phyloP scores from a whole-genome alignment of 2,113 vertebrate genomes.

The Paratilapia polleni region DNA sequence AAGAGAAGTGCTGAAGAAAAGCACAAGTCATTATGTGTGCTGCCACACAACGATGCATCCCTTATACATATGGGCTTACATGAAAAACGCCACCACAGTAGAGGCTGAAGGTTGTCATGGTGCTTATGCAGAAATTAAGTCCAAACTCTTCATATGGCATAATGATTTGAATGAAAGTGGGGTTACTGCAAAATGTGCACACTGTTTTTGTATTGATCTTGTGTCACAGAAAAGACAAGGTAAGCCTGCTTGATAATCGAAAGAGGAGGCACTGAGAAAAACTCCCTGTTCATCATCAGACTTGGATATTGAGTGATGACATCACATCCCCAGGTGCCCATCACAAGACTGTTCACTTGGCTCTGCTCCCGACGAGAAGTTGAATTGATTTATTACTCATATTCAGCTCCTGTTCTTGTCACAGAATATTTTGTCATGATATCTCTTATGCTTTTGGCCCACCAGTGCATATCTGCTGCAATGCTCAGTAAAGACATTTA shows the following conservation, averaged over 20 bases:
- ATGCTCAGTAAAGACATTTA: neutral
- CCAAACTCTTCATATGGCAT: constrained; percentile 29
- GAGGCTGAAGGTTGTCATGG: constrained; percentile 46
- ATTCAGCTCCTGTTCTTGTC: constrained; percentile 43
- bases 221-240: constrained; percentile 48
- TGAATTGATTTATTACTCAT: constrained; percentile 48
- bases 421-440: constrained; percentile 40
- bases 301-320: constrained; percentile 64
- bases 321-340: constrained; percentile 48
- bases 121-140: constrained; percentile 55
- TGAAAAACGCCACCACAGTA: constrained; percentile 26
- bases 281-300: constrained; percentile 60
- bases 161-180: constrained; percentile 46
- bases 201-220: constrained; percentile 65
- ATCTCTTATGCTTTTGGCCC: neutral
- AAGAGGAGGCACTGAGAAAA: constrained; percentile 56
- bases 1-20: constrained; percentile 68
- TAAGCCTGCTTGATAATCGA: constrained; percentile 56
- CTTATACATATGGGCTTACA: constrained; percentile 55
- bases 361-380: constrained; percentile 21
- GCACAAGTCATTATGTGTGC: constrained; percentile 73
- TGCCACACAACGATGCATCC: constrained; percentile 70
- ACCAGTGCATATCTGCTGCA: neutral
- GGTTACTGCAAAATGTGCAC: constrained; percentile 28
- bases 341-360: constrained; percentile 47